phyloP scores from a whole-genome alignment of 2,888 invertebrate species.

The Nomada fucata region DNA sequence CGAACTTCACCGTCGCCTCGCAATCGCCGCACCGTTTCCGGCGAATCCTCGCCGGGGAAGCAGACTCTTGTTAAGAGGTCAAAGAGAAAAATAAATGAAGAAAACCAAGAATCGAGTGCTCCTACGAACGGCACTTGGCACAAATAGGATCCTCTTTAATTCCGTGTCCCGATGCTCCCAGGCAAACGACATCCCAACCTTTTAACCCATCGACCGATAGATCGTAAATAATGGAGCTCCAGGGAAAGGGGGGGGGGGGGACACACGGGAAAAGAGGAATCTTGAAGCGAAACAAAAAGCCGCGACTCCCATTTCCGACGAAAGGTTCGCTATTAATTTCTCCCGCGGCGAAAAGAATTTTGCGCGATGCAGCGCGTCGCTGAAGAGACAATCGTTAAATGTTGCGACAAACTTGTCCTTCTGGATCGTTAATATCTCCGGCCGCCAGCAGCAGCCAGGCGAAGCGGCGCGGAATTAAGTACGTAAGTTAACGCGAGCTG shows the following conservation, averaged over 20 bases:
- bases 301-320: neutral
- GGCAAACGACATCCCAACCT: slow-evolving; percentile 31
- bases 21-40: neutral
- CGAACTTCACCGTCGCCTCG: neutral
- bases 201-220: slow-evolving; percentile 33
- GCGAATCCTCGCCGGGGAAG: slow-evolving; percentile 19
- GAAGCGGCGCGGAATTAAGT: slow-evolving; percentile 40
- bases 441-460: slow-evolving; percentile 15
- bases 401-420: slow-evolving; percentile 31
- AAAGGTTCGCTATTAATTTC: slow-evolving; percentile 20
- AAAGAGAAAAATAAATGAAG: slow-evolving; percentile 58
- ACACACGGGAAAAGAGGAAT: neutral
- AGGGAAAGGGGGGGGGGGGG: slow-evolving; percentile 8
- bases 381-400: slow-evolving; percentile 40
- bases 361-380: neutral
- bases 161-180: neutral
- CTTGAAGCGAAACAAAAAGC: neutral
- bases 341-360: neutral
- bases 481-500: slow-evolving; percentile 26
- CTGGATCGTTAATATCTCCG: slow-evolving; percentile 41
- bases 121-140: slow-evolving; percentile 18
- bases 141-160: slow-evolving; percentile 23
- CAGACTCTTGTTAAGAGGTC: slow-evolving; percentile 39
- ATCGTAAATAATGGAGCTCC: slow-evolving; percentile 37
- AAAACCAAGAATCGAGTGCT: slow-evolving; percentile 35